Base-by-base conservation (phyloP, 2,888 invertebrate genomes). In the Sisyra nigra region DNA sequence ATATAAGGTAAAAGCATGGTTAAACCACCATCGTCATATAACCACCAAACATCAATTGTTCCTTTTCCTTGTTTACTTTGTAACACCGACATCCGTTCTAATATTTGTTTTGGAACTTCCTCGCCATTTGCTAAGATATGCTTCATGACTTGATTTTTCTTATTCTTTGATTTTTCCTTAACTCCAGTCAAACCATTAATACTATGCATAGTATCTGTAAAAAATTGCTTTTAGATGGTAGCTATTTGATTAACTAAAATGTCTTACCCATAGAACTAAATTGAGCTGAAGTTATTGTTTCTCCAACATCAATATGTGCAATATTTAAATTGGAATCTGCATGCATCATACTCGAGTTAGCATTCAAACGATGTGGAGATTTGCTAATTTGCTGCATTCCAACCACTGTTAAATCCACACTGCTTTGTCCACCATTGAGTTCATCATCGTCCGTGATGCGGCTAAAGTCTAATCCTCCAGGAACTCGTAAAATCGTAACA, bases 1-100 rank as follows among this genome's bases (percentile, higher is more conserved):
- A 89, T 87, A 61, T 89, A 87, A 0, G 88, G 88, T 51, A 89
- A 61, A 46, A 89, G 68, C 61, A 89, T 80, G 2, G 88, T 88
- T 35, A 89, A 67, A 57, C 86, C 86, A 55, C 86, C 86, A 61
- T 87, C 93, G 59, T 94, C 94, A 61, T 92, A 94, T 52, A 94
- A 65, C 94, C 94, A 96, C 87, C 92, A 93, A 37, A 93, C 91
- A 64, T 93, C 93, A 35, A 93, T 79, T 0, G 76, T 80, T 9
- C 91, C 89, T 47, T 77, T 74, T 44, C 76, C 74, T 63, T 87
- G 75, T 56, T 86, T 87, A 48, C 70, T 72, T 48, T 80, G 78
- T 60, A 89, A 88, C 48, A 82, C 65, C 10, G 79, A 76, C 62
- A 84, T 72, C 41, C 74, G 76, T 44, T 78, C 71, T 5, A 85